phyloP scores from a whole-genome alignment of 35 echinoderm and acorn worm species.

The Ophioderma brevispina region DNA sequence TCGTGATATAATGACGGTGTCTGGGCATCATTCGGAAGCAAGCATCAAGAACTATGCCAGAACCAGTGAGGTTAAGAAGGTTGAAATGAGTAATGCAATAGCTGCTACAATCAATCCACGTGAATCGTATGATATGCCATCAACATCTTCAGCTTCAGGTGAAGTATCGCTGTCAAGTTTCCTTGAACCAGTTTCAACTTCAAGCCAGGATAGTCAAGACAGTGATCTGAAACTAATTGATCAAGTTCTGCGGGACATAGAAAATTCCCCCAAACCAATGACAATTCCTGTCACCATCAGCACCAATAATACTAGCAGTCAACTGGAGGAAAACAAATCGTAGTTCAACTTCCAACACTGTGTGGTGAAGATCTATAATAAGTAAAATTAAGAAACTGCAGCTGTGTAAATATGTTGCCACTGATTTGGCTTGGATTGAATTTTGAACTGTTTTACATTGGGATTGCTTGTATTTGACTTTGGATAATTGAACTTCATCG shows the following conservation, averaged over 20 bases:
- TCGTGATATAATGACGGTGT: slow-evolving; percentile 44
- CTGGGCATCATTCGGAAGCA: slow-evolving; percentile 50
- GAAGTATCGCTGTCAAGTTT: too few relatives aligned
- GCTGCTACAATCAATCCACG: background rate
- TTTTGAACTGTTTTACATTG: too few relatives aligned
- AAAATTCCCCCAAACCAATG: background rate
- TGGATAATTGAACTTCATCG: too few relatives aligned
- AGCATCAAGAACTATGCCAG: slow-evolving; percentile 51
- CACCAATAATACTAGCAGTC: slow-evolving; percentile 3
- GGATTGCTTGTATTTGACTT: too few relatives aligned
- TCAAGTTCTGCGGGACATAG: background rate
- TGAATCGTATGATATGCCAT: background rate
- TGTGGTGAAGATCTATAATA: background rate
- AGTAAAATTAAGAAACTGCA: background rate
- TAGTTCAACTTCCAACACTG: background rate
- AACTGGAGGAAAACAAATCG: background rate
- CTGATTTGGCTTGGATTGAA: too few relatives aligned
- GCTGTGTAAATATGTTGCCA: too few relatives aligned
- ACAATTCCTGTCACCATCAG: background rate
- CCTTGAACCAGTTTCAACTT: background rate
- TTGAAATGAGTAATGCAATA: slow-evolving; percentile 16
- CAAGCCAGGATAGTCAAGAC: background rate
- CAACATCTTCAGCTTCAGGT: background rate
- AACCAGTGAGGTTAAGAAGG: slow-evolving; percentile 37
- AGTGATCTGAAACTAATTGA: background rate